Evolutionary conservation across 2,888 invertebrate species (phyloP).

Genomic region (Melieria omissa): DNA sequence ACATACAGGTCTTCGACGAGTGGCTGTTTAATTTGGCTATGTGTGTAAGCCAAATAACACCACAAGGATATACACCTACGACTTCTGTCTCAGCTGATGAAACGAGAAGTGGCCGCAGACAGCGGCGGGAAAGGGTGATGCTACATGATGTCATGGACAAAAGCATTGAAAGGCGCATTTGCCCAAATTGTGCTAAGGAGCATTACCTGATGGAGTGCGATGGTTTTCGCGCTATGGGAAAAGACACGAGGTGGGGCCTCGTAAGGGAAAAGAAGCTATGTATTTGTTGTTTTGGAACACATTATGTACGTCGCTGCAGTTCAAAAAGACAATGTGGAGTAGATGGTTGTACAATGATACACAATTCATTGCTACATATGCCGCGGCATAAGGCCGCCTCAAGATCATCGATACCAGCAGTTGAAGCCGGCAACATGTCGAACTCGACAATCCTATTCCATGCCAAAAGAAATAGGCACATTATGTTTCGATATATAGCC

Average conservation of each 20-base stretch:
- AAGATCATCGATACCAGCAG: background rate
- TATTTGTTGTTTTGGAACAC: slow-evolving; percentile 27
- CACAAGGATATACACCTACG: background rate
- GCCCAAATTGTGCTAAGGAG: slow-evolving; percentile 12
- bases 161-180: background rate
- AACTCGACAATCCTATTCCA: slow-evolving; percentile 19
- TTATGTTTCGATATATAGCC: slow-evolving; percentile 29
- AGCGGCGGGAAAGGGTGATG: background rate
- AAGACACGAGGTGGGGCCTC: slow-evolving; percentile 15
- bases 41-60: slow-evolving; percentile 1
- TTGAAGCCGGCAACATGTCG: background rate
- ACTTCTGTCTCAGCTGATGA: background rate
- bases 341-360: no score
- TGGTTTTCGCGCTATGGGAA: background rate
- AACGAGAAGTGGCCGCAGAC: background rate
- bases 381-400: slow-evolving; percentile 2
- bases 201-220: slow-evolving; percentile 21
- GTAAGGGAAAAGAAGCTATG: slow-evolving; percentile 24
- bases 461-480: slow-evolving; percentile 6
- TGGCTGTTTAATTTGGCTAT: slow-evolving; percentile 7
- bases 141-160: no score
- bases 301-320: slow-evolving; percentile 30
- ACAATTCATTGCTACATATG: no score
- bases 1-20: background rate
- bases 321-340: slow-evolving; percentile 20